phyloP scores from a whole-genome alignment of 2,888 invertebrate genomes.

The Camptogramma bilineatum region DNA sequence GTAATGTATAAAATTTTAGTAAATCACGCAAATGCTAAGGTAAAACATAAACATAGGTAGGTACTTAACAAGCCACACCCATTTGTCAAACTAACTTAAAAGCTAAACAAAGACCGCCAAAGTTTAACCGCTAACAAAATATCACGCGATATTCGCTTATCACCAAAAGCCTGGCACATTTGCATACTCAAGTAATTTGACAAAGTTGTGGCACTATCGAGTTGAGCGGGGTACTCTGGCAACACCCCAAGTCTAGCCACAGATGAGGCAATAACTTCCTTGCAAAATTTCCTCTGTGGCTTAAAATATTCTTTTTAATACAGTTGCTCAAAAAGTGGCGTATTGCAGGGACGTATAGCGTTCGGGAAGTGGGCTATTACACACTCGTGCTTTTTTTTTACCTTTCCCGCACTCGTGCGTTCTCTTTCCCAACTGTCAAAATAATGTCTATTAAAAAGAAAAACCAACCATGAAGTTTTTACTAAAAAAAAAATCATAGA shows the following conservation, averaged over 20 bases:
- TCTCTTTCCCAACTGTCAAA: too few species aligned
- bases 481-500: too few species aligned
- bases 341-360: too few species aligned
- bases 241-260: constrained; percentile 48
- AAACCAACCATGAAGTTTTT: too few species aligned
- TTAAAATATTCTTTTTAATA: not conserved
- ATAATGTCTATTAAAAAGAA: too few species aligned
- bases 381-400: too few species aligned
- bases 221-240: constrained; percentile 52
- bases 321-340: too few species aligned
- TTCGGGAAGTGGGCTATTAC: too few species aligned
- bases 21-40: too few species aligned
- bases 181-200: constrained; percentile 44
- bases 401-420: too few species aligned
- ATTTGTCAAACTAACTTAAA: not conserved
- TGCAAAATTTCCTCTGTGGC: not conserved
- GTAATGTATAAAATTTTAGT: too few species aligned
- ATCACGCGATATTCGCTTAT: constrained; percentile 2
- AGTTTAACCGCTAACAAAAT: constrained; percentile 1
- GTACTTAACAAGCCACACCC: not conserved
- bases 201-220: constrained; percentile 34
- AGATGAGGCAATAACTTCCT: not conserved
- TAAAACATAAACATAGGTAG: too few species aligned
- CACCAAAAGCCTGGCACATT: constrained; percentile 34
- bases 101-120: not conserved